A percentile compares a stretch with the other conserved stretches of the same genome.
Conservation (phyloP, 1,140 invertebrate genomes). For the Trachelipus rathkii region DNA sequence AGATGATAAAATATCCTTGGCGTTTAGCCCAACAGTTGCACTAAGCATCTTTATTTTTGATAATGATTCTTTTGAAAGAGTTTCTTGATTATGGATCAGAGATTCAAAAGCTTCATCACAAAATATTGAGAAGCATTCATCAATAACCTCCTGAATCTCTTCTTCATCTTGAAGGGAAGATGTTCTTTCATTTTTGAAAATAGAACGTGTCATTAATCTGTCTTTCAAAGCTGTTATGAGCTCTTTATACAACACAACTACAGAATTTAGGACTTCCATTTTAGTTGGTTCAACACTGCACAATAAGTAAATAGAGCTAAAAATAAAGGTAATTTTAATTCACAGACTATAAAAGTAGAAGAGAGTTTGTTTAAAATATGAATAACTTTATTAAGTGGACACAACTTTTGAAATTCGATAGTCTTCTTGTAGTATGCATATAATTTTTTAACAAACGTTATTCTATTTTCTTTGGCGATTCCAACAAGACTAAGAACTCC, state of each 20-base stretch:
- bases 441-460: background rate
- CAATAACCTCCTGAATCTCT: background rate
- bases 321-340: background rate
- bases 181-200: background rate
- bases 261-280: background rate
- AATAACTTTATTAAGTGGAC: conserved; percentile 1
- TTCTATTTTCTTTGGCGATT: background rate
- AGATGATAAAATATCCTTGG: background rate
- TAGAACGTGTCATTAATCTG: background rate
- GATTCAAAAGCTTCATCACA: background rate
- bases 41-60: background rate
- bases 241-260: background rate
- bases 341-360: background rate
- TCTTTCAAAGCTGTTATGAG: background rate
- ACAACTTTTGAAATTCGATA: background rate
- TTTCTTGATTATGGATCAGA: background rate
- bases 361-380: background rate
- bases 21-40: background rate
- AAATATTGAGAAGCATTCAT: background rate
- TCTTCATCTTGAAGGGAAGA: background rate
- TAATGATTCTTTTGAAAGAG: background rate
- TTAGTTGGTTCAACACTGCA: background rate
- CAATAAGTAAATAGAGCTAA: background rate
- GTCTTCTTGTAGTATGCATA: background rate
- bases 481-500: background rate